Evolutionary conservation across 2,888 invertebrate species (phyloP).

Genomic region (Galerucella calmariensis): DNA sequence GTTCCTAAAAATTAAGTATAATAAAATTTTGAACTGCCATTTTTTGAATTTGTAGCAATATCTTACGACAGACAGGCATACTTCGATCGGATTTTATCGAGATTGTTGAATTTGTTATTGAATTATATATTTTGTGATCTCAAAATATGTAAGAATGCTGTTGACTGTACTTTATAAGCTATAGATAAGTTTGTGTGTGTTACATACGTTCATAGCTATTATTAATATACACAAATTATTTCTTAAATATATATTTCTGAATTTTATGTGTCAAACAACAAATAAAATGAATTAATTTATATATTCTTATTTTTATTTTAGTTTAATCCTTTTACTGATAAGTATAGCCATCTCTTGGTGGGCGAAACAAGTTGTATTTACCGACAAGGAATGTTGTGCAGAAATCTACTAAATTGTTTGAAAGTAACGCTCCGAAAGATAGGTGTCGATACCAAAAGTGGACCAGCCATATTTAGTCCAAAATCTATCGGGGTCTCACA

Average conservation of each 20-base stretch:
- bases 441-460: not conserved
- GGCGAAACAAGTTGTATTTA: not conserved
- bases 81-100: constrained; percentile 46
- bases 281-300: constrained; percentile 65
- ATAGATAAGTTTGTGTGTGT: constrained; percentile 61
- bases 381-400: not conserved
- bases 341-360: not conserved
- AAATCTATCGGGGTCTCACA: not conserved
- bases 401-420: not conserved
- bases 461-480: not conserved
- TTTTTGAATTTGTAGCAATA: constrained; percentile 53
- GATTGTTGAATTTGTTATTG: constrained; percentile 64
- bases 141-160: constrained; percentile 64
- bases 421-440: not conserved
- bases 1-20: constrained; percentile 50
- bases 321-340: too few species aligned
- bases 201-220: constrained; percentile 61
- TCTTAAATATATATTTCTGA: constrained; percentile 65
- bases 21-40: constrained; percentile 54
- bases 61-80: constrained; percentile 38
- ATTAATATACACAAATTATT: constrained; percentile 63
- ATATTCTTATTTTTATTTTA: constrained; percentile 29
- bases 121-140: constrained; percentile 66
- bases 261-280: constrained; percentile 65
- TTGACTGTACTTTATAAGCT: constrained; percentile 58